Conservation (phyloP, 2,797 vertebrate genomes). For the Phrynocephalus forsythii region DNA sequence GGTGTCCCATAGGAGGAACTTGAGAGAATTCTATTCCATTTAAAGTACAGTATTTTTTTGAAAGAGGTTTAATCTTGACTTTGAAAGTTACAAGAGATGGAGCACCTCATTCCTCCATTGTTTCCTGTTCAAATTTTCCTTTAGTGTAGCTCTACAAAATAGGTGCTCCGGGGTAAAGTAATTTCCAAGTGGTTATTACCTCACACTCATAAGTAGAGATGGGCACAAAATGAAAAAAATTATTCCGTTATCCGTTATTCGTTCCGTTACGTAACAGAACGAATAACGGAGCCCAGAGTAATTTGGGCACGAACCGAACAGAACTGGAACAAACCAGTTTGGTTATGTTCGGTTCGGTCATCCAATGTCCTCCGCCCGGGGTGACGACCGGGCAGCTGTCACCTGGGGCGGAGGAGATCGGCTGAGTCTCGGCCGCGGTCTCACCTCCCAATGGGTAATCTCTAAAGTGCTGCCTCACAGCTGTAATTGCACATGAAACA, state of each 20-base stretch:
- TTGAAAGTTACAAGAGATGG: slow-evolving; percentile 6
- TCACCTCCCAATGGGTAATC: not conserved
- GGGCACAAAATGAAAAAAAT: too few species aligned
- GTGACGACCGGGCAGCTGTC: too few species aligned
- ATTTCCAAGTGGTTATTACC: not conserved
- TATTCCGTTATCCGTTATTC: too few species aligned
- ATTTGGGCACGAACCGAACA: too few species aligned
- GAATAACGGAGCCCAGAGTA: too few species aligned
- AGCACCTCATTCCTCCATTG: not conserved
- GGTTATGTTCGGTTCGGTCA: too few species aligned
- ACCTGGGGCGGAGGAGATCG: too few species aligned
- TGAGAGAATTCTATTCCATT: slow-evolving; percentile 4
- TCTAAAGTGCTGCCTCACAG: not conserved
- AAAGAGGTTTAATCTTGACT: slow-evolving; percentile 7
- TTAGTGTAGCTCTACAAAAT: not conserved
- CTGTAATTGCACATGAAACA: not conserved
- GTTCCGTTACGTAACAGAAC: too few species aligned
- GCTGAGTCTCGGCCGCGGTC: too few species aligned
- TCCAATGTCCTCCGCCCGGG: too few species aligned
- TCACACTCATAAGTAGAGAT: not conserved
- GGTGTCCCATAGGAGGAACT: not conserved
- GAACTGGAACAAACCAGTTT: too few species aligned
- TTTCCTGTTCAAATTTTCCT: not conserved
- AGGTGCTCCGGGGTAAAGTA: not conserved
- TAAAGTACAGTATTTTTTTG: slow-evolving; percentile 31